A percentile compares a stretch with the other conserved stretches of the same genome.
phyloP scores from a whole-genome alignment of 30 jellyfish, hydroid and myxozoan genomes.

The Mastigias papua region DNA sequence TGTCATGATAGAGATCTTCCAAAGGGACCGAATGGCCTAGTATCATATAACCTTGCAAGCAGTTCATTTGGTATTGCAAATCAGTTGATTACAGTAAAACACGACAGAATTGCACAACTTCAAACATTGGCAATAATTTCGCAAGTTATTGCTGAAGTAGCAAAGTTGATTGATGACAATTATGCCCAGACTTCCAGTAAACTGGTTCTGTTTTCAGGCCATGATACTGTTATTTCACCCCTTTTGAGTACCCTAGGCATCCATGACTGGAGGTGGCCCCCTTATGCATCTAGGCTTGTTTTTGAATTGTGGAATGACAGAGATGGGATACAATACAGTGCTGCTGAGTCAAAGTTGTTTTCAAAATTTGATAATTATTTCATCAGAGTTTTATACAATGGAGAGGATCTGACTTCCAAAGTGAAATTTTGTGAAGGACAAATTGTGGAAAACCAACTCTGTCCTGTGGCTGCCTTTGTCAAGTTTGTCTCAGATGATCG shows the following conservation, averaged over 20 bases:
- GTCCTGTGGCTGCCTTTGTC: constrained; percentile 68
- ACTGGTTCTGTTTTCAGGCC: constrained; percentile 88
- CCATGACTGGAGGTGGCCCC: constrained; percentile 94
- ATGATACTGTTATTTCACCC: constrained; percentile 89
- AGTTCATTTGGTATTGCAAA: constrained; percentile 61
- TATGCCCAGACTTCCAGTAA: constrained; percentile 3
- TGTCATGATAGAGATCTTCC: constrained; percentile 89
- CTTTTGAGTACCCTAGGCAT: constrained; percentile 70
- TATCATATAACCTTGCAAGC: constrained; percentile 71
- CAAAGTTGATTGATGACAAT: constrained; percentile 29
- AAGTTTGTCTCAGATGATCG: constrained; percentile 59
- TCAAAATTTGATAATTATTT: constrained; percentile 12
- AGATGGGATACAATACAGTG: background rate
- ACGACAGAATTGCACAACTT: constrained; percentile 71
- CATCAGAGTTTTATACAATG: constrained; percentile 74
- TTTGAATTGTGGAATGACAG: constrained; percentile 83
- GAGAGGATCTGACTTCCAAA: constrained; percentile 45
- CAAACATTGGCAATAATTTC: constrained; percentile 88
- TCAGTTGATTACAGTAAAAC: constrained; percentile 35
- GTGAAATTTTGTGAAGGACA: constrained; percentile 62
- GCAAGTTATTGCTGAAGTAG: constrained; percentile 67
- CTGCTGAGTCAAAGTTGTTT: background rate
- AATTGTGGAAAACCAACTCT: constrained; percentile 64
- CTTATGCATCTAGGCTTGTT: constrained; percentile 95
- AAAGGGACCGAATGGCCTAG: constrained; percentile 71